Evolutionary conservation across 2,888 invertebrate species (phyloP).

Genomic region (Helicoverpa assulta): DNA sequence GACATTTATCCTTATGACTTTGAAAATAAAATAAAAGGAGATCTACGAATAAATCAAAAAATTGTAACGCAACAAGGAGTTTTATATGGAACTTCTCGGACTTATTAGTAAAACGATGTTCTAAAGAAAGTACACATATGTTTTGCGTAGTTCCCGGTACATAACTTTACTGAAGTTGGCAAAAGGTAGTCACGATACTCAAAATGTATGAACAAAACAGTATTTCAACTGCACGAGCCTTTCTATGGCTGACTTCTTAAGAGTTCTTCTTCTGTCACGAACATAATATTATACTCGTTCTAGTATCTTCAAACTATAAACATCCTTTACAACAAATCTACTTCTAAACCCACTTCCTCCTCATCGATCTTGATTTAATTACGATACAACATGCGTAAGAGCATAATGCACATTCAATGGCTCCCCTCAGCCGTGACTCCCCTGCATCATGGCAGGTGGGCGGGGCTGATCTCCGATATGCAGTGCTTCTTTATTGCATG

Average conservation of each 20-base stretch:
- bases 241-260: no score
- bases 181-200: no score
- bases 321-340: not conserved
- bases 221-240: no score
- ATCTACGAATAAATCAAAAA: no score
- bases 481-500: slow-evolving; percentile 33
- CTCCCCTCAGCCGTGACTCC: slow-evolving; percentile 54
- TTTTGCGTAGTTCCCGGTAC: no score
- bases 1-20: not conserved
- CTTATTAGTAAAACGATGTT: no score
- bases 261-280: not conserved
- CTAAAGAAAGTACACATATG: no score
- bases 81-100: no score
- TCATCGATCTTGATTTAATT: slow-evolving; percentile 48
- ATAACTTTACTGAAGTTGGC: no score
- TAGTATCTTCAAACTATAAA: not conserved
- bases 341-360: slow-evolving; percentile 7
- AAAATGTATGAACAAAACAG: no score
- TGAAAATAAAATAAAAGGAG: slow-evolving; percentile 6
- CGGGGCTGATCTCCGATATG: slow-evolving; percentile 42
- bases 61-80: no score
- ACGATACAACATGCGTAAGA: slow-evolving; percentile 16
- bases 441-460: slow-evolving; percentile 49
- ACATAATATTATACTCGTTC: not conserved
- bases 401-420: slow-evolving; percentile 32